Evolutionary conservation across 2,888 invertebrate species (phyloP), one percentile per base, ranked within the genome.

Genomic region (Mythimna lalbum): DNA sequence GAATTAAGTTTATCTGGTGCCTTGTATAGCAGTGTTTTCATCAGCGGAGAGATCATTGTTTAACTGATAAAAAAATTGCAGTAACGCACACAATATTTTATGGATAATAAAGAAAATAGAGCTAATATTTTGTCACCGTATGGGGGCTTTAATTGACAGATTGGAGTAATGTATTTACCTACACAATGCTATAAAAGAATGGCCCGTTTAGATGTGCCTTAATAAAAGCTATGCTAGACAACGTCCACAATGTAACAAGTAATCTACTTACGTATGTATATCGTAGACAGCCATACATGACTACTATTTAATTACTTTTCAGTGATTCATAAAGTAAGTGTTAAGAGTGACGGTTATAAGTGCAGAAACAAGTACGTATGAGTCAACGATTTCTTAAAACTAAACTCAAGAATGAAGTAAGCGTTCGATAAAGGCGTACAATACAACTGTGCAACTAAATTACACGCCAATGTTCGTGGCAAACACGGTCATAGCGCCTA

Each of bases 361-460:
- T 76, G 74, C 63, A 68, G 64, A 67, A 39, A 76, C 7, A 43
- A 43, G 9, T 43, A 59, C 27, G 27, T 17, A 31, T 60, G 50
- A 71, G 57, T 69, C 33, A 76, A 69, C 39, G 9, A 56, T 75
- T 73, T 81, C 76, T 78, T 81, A 85, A 82, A 80, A 85, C 73
- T 88, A 84, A 85, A 87, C 81, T 79, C 70, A 81, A 82, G 78
- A 86, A 87, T 82, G 76, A 84, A 77, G 84, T 69, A 83, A 86
- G 85, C 80, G 87, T 89, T 89, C 83, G 83, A 89, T 71, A 85
- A 85, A 81, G 74, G 68, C 59, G 73, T 61, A 79, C 73, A 76
- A 69, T 61, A 79, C 71, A 76, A 69, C 50, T 70, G 61, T 71
- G 65, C n/a, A n/a, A 68, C 70, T 60, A 64, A 21, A 27, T 6